Conservation (phyloP, 2,113 vertebrate genomes). For the Crypturellus undulatus region DNA sequence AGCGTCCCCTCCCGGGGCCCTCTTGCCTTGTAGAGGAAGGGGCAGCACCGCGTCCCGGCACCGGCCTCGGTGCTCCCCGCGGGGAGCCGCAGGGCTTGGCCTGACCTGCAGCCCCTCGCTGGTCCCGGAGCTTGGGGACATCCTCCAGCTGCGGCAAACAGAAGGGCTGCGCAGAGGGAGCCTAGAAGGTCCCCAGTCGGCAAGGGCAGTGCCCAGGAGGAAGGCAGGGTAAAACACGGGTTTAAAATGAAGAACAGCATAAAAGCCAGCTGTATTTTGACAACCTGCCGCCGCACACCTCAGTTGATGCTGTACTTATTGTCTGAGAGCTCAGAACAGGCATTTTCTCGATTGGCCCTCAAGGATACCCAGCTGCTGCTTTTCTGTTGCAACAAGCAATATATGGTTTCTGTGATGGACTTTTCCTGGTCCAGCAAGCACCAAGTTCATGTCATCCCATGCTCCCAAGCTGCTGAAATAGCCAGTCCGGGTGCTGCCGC, state of each 20-base stretch:
- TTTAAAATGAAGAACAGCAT: not conserved
- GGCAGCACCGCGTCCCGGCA: not conserved
- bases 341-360: not conserved
- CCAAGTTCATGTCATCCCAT: not conserved
- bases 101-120: not conserved
- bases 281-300: not conserved
- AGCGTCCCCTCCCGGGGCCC: not conserved
- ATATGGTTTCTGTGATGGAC: not conserved
- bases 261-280: not conserved
- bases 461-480: not conserved
- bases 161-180: not conserved
- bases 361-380: not conserved
- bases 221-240: not conserved
- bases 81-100: not conserved
- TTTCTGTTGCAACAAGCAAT: not conserved
- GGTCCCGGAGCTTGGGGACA: not conserved
- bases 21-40: accelerated
- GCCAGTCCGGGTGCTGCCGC: not conserved
- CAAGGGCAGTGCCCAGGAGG: not conserved
- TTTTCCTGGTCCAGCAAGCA: not conserved
- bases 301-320: accelerated
- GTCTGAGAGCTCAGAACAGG: not conserved
- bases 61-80: no score
- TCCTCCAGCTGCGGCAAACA: not conserved
- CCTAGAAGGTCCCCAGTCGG: no score